phyloP scores from a whole-genome alignment of 2,888 invertebrate species.

The Rotaria sp. region DNA sequence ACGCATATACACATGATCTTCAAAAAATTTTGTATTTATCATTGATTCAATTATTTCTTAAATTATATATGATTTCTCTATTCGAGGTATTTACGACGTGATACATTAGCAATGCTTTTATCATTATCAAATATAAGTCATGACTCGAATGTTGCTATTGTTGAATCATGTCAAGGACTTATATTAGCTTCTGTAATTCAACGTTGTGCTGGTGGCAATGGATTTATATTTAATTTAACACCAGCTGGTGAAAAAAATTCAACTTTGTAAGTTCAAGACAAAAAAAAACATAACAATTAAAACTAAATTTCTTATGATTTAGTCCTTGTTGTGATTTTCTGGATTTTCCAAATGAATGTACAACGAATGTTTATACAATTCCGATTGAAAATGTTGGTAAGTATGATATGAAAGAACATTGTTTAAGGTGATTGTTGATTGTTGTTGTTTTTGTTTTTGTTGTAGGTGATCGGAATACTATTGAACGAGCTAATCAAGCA shows the following conservation, averaged over 20 bases:
- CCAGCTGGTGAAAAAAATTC: constrained; percentile 45
- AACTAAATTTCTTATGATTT: constrained; percentile 28
- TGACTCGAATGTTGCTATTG: constrained; percentile 62
- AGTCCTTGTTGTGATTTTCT: constrained; percentile 61
- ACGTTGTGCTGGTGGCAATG: constrained; percentile 61
- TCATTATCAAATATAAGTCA: constrained; percentile 72
- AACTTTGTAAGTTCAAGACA: constrained; percentile 59
- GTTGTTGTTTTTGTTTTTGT: constrained; percentile 43
- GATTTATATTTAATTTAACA: constrained; percentile 54
- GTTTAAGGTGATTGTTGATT: background rate
- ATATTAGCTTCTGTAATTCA: constrained; percentile 74
- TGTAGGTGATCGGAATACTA: background rate
- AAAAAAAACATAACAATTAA: constrained; percentile 51
- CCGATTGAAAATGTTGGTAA: constrained; percentile 62
- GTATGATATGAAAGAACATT: constrained; percentile 56
- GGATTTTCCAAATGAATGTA: constrained; percentile 69
- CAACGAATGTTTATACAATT: constrained; percentile 64
- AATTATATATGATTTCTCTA: constrained; percentile 41
- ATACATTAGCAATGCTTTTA: constrained; percentile 79
- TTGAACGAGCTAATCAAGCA: background rate
- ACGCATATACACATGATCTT: constrained; percentile 62
- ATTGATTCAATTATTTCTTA: constrained; percentile 20
- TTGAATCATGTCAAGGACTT: constrained; percentile 80
- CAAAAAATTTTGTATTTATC: constrained; percentile 41
- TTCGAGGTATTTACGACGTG: constrained; percentile 67